Evolutionary conservation across 1,140 invertebrate species (phyloP), one percentile per base, ranked within the genome.

Genomic region (Psix sp.): DNA sequence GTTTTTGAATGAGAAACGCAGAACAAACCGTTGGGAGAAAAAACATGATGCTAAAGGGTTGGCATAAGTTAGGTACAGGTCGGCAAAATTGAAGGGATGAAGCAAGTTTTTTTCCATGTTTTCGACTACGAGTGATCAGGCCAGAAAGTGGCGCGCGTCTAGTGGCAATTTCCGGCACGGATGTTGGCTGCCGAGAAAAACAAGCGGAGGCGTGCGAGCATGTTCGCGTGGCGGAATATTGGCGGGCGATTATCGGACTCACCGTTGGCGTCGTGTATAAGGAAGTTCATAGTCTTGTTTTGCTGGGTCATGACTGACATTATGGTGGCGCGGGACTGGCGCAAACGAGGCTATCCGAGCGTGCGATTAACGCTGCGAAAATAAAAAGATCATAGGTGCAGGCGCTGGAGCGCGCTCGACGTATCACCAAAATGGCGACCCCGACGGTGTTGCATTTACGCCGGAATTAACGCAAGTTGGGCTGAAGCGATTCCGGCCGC

Each of bases 221-320:
- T 33, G 45, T 51, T 48, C 51, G 67, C 54, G 71, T 78, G 76
- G 72, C 75, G 74, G 81, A 63, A 49, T 77, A 80, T 85, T 85
- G 83, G 84, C 83, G 85, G 79, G 79, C 77, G 81, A 63, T 82
- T 83, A 76, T 75, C 62, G 21, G 77, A 88, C 89, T 90, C 84
- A 91, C 90, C 91, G 80, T 90, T 90, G 24, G 88, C 86, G 84
- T 91, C 90, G 68, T 92, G 90, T 82, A 92, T 91, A 51, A 91
- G 82, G 79, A 91, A 90, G 85, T 91, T 91, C 81, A 90, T 87
- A 63, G 89, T 89, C 83, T 89, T 90, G 79, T 87, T 88, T 87
- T 89, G 89, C 75, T 90, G 89, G 51, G 89, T 88, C 89, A 91
- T 91, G 73, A 79, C 85, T 71, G 71, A 79, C 79, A 80, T 82